These are phyloP conservation scores for Drosophila ambigua DNA, from an alignment of 1,140 invertebrate species.

Conservation along the genomic window DNA sequence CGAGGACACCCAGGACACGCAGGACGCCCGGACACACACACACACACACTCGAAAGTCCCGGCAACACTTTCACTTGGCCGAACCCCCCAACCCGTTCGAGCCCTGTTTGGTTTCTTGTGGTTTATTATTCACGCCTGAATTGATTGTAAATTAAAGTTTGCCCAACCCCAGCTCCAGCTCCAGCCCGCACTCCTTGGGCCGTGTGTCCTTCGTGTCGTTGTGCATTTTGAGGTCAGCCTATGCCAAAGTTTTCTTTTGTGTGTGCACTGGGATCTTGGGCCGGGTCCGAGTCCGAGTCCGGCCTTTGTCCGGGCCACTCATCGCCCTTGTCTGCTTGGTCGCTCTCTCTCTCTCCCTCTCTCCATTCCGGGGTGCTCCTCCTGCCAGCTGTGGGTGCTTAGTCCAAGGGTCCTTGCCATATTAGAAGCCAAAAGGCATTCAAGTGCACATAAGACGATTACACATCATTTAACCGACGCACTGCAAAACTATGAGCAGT, in stretches of 20 bases:
- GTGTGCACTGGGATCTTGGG: conserved; percentile 47
- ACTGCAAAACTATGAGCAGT: conserved; percentile 69
- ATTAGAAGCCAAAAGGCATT: conserved; percentile 84
- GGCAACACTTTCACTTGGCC: conserved; percentile 71
- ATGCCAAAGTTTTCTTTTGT: conserved; percentile 82
- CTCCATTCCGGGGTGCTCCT: too few species aligned
- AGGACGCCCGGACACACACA: neutral
- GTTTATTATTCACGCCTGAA: conserved; percentile 84
- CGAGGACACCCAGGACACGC: neutral
- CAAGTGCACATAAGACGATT: conserved; percentile 84
- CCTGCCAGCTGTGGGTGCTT: neutral
- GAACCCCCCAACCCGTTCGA: too few species aligned
- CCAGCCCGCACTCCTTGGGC: neutral
- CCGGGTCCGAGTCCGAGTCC: conserved; percentile 5
- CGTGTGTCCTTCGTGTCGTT: conserved; percentile 27
- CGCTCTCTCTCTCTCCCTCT: neutral
- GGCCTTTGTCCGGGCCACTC: conserved; percentile 33
- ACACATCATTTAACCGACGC: conserved; percentile 84
- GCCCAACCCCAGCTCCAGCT: conserved; percentile 11
- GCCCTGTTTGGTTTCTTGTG: conserved; percentile 82
- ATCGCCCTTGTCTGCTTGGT: conserved; percentile 15
- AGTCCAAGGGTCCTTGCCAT: conserved; percentile 39
- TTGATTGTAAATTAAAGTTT: conserved; percentile 84
- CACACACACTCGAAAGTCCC: conserved; percentile 22
- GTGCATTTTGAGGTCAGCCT: conserved; percentile 82